These are phyloP conservation scores for Thymelicus sylvestris DNA, from an alignment of 2,888 invertebrate genomes.

Conservation along the genomic window DNA sequence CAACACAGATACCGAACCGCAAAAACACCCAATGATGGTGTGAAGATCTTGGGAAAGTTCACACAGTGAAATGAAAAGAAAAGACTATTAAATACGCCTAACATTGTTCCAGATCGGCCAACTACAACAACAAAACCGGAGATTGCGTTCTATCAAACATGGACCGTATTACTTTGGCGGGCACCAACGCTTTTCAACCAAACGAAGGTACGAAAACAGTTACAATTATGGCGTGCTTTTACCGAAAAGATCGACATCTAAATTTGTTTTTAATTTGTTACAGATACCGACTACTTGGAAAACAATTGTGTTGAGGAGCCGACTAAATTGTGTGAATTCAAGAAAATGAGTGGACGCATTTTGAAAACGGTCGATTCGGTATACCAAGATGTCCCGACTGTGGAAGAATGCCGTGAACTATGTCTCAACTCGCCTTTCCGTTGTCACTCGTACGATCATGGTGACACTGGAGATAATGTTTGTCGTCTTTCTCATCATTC, in stretches of 20 bases:
- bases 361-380: constrained; percentile 97
- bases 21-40: constrained; percentile 53
- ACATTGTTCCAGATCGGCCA: constrained; percentile 91
- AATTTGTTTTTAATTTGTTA: constrained; percentile 44
- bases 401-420: constrained; percentile 94
- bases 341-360: constrained; percentile 94
- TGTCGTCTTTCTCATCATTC: constrained; percentile 97
- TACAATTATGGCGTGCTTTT: constrained; percentile 17
- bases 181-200: constrained; percentile 90
- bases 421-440: constrained; percentile 95
- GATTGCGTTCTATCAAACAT: constrained; percentile 95
- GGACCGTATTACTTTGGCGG: constrained; percentile 95
- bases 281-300: constrained; percentile 92
- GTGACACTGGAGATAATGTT: constrained; percentile 96
- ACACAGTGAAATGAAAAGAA: constrained; percentile 64
- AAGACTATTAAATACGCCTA: constrained; percentile 52
- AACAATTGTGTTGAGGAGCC: constrained; percentile 97
- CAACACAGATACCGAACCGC: constrained; percentile 33
- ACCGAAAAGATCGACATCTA: constrained; percentile 14
- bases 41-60: constrained; percentile 68
- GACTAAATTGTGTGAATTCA: constrained; percentile 97
- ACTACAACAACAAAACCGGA: constrained; percentile 93
- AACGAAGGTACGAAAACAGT: constrained; percentile 80
- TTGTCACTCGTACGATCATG: constrained; percentile 97
- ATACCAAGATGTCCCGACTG: constrained; percentile 93